Percentiles rank a stretch among this genome's conserved stretches.
Conservation (phyloP, 2,113 vertebrate genomes). For the Protobothrops mucrosquamatus region DNA sequence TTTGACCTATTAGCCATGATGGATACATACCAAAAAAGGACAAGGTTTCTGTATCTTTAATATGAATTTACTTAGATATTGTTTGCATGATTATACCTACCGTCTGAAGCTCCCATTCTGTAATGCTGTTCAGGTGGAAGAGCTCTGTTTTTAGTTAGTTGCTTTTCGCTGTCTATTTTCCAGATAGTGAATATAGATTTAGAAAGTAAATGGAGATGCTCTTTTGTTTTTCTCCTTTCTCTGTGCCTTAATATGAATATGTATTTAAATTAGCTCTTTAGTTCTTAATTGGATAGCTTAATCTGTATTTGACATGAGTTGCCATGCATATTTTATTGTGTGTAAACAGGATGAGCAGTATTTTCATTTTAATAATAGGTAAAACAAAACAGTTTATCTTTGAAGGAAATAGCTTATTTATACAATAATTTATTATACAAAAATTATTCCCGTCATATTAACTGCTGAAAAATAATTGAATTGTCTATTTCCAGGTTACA, state of each 20-base stretch:
- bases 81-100: neutral
- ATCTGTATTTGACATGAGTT: neutral
- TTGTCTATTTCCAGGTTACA: conserved; percentile 68
- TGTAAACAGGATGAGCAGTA: neutral
- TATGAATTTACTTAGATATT: neutral
- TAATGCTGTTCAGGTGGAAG: neutral
- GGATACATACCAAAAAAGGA: neutral
- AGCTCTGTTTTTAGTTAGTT: neutral
- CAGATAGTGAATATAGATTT: neutral
- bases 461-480: neutral
- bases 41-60: neutral
- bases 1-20: neutral
- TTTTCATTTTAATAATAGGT: neutral
- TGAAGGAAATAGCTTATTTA: neutral
- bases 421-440: neutral
- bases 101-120: neutral
- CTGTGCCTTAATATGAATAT: neutral
- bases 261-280: neutral
- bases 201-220: neutral
- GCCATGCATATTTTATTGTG: fast-evolving
- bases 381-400: neutral
- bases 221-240: neutral
- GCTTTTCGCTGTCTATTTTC: neutral
- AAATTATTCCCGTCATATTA: neutral
- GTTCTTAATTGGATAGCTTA: neutral